Evolutionary conservation across 2,113 vertebrate genomes (phyloP).

Genomic region (Xerus inauris): DNA sequence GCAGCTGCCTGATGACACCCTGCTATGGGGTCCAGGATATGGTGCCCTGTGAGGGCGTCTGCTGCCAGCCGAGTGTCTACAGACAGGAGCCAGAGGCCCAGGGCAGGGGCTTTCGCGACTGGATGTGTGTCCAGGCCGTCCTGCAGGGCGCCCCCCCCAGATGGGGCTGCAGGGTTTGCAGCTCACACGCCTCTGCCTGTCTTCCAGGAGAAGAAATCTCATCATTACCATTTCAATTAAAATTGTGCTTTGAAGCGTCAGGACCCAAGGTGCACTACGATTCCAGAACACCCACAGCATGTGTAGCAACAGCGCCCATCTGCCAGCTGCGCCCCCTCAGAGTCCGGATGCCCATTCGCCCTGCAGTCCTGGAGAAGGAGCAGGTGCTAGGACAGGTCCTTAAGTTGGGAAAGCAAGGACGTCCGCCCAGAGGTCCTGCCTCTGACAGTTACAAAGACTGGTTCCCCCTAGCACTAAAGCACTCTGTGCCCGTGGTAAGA

Average conservation of each 20-base stretch:
- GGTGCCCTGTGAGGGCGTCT: neutral
- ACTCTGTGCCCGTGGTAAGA: neutral
- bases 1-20: neutral
- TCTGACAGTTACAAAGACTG: no score
- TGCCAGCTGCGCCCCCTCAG: accelerated
- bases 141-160: neutral
- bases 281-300: neutral
- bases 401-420: neutral
- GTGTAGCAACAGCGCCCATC: accelerated
- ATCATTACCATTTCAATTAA: slow-evolving; percentile 84
- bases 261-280: slow-evolving; percentile 65
- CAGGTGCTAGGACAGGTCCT: no score
- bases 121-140: neutral
- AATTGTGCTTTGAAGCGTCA: slow-evolving; percentile 83
- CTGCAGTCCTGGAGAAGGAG: neutral
- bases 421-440: accelerated
- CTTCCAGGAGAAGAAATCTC: slow-evolving; percentile 61
- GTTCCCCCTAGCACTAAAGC: neutral
- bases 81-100: accelerated
- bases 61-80: accelerated
- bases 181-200: neutral
- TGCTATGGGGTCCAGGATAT: accelerated
- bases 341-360: neutral
- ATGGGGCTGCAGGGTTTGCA: neutral
- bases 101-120: neutral